Evolutionary conservation across 2,113 vertebrate species (phyloP).

Genomic region (Chaenogobius annularis): DNA sequence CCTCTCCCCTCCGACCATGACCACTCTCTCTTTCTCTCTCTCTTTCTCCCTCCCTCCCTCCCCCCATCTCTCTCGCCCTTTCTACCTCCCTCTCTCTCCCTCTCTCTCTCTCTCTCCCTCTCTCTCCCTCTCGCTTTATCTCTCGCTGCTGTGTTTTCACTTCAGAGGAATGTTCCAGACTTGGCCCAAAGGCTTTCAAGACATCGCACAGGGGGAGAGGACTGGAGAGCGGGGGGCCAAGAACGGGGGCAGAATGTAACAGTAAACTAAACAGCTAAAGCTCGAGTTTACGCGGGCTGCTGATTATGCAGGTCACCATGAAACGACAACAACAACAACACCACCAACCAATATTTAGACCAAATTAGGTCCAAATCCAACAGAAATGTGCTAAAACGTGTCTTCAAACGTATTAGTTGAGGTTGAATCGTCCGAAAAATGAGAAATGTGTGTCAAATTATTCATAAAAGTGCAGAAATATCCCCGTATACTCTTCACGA

Average conservation of each 20-base stretch:
- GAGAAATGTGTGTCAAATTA: no score
- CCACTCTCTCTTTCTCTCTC: neutral
- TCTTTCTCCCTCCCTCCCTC: neutral
- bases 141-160: slow-evolving; percentile 50
- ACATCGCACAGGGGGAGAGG: slow-evolving; percentile 12
- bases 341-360: neutral
- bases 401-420: no score
- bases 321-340: neutral
- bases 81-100: no score
- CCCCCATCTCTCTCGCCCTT: neutral
- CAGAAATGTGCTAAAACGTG: no score
- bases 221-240: slow-evolving; percentile 27
- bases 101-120: neutral
- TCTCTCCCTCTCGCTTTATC: neutral
- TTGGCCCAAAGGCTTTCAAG: slow-evolving; percentile 26
- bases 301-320: neutral
- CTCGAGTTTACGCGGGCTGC: slow-evolving; percentile 16
- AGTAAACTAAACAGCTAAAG: slow-evolving; percentile 32
- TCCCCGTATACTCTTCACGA: no score
- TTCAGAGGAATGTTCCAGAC: slow-evolving; percentile 58
- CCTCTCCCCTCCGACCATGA: no score
- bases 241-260: slow-evolving; percentile 36
- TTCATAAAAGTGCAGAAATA: no score
- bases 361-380: neutral
- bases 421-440: no score